Base-by-base conservation (phyloP, 2,888 invertebrate genomes). In the Ellobium chinense region DNA sequence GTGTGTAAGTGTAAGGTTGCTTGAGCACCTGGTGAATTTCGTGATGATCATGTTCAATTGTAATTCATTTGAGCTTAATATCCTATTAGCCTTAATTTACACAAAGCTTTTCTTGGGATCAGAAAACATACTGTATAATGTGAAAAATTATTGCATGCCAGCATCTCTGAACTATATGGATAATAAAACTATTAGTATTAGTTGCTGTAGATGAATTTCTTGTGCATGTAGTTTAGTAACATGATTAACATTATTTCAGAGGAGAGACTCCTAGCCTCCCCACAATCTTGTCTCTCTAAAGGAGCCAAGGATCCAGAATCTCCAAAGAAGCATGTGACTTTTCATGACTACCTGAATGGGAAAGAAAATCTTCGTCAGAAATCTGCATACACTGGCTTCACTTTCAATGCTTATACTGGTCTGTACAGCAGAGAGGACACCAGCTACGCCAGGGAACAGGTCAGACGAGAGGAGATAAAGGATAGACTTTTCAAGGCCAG, bases 271-370 rank as follows among this genome's bases (percentile, higher is more conserved):
- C 31, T 70, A 7, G 76, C 73, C 24, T 60, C 69, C 18, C 80
- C 86, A n/a, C 84, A 86, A 2, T 87, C 90, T 5, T 90, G 89
- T 82, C 75, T 90, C 21, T 86, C 87, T 7, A 88, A 87, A 80
- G 87, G 84, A 24, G 86, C 83, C n/a, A 85, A 85, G 63, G 89
- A 88, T 27, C 81, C 84, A 29, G 89, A 90, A 29, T 87, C 90
- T 46, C 90, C 89, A 21, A 90, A 90, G 83, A 91, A 90, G 80
- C 87, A 88, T 76, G 91, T 91, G 14, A 87, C 89, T 9, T 91
- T 91, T 82, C 88, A 90, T 62, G 86, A 88, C 85, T 88, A 88
- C 63, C 66, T 79, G 9, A 65, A 73, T 58, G 89, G 89, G 65
- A 89, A 91, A 68, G 89, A 90, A 85, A 91, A 91, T 75, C 84